Evolutionary conservation across 2,888 invertebrate species (phyloP).

Genomic region (Hirtodrosophila trivittata): DNA sequence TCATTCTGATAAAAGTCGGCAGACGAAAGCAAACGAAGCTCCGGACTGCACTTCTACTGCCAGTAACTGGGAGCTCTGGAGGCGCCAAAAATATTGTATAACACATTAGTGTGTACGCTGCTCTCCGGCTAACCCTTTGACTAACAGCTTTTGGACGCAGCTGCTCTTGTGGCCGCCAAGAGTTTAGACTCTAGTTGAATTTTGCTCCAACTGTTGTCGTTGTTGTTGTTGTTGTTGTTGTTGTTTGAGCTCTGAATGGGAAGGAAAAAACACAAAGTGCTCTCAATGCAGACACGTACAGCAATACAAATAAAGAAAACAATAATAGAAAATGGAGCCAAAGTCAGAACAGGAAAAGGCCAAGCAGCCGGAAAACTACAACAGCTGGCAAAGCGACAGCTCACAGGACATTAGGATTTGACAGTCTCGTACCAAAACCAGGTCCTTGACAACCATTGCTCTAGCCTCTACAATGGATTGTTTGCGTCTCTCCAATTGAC

Average conservation of each 20-base stretch:
- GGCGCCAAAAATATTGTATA: conserved; percentile 8
- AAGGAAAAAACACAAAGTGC: conserved; percentile 53
- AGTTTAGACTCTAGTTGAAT: conserved; percentile 29
- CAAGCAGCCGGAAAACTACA: conserved; percentile 30
- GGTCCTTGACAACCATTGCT: conserved; percentile 8
- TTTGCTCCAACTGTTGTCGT: not conserved
- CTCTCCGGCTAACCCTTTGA: conserved; percentile 9
- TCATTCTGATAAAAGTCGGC: conserved; percentile 27
- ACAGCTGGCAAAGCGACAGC: conserved; percentile 47
- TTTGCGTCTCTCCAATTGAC: not conserved
- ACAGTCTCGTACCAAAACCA: conserved; percentile 1
- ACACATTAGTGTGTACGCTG: conserved; percentile 10
- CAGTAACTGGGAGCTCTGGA: no score
- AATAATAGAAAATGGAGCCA: conserved; percentile 75
- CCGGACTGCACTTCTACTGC: no score
- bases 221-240: conserved; percentile 17
- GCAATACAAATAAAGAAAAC: conserved; percentile 77
- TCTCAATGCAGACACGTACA: conserved; percentile 74
- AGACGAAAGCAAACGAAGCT: not conserved
- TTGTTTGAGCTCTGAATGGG: not conserved
- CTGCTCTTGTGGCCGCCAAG: conserved; percentile 51
- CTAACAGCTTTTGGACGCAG: conserved; percentile 57
- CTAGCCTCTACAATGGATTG: conserved; percentile 6
- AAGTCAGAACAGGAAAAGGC: conserved; percentile 23
- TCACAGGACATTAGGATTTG: conserved; percentile 35